Base-by-base conservation (phyloP, 2,113 vertebrate genomes). In the Aspiorhynchus laticeps region DNA sequence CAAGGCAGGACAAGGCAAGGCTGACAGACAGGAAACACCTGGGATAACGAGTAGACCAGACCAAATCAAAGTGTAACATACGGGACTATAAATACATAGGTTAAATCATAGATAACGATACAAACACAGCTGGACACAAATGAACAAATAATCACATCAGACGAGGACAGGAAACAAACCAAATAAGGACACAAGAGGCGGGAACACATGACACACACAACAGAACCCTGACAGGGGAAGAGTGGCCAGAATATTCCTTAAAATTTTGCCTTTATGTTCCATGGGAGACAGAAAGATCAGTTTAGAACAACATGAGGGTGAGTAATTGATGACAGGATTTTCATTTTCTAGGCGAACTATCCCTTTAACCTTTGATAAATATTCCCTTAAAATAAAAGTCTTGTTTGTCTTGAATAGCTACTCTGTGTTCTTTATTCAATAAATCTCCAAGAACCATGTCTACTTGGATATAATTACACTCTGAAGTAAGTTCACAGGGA, bases 401-500 rank as follows among this genome's bases (percentile, higher is more conserved):
- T 31, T 69, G 81, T 48, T 59, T 38, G 51, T 73, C 14, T 21
- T 71, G 51, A 56, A 48, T 43, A n/a, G n/a, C 65, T 73, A 41
- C 76, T 79, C 76, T 12, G 7, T 17, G 74, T 38, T 61, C 7
- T 81, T 36, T 19, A 2, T 65, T 85, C 19, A 48, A 21, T 38
- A 71, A 85, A 65, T 12, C 38, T 28, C 73, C 31, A 33, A 88
- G 14, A 80, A 73, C 14, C 24, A 63, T 73, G 63, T 85, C 56
- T 80, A 10, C 36, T 46, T 19, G 67, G 84, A 83, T 86, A 71
- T 71, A 82, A 83, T 33, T 81, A 48, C 53, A 71, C 24, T 15
- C 51, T 31, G 67, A 69, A 85, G 12, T 51, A 41, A 61, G 73
- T 61, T 73, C 12, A 21, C 65, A 65, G 53, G 17, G 51, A 73